Evolutionary conservation across 2,797 vertebrate genomes (phyloP), one percentile per base, ranked within the genome.

Genomic region (Cheirogaleus major): DNA sequence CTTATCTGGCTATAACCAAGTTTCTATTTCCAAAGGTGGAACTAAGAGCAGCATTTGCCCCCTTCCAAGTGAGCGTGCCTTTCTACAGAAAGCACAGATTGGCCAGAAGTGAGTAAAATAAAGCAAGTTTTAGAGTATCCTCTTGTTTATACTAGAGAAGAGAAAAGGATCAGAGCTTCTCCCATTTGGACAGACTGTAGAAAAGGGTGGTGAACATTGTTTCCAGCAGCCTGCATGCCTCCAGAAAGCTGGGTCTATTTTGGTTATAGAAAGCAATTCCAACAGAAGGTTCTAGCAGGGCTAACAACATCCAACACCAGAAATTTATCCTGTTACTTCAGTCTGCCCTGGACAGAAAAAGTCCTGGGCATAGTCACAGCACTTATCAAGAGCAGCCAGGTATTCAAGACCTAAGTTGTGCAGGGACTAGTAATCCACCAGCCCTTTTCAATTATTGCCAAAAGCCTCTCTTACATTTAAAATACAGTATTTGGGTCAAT

Each of bases 381-480:
- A 55, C 22, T 85, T 63, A 75, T 50, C n/a, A 82, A 76, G 59
- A 43, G 6, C 48, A 85, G 4, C 10, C 61, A 92, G 14, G 2
- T 89, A 94, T 92, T 92, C 14, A 65, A n/a, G 4, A 75, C 3
- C 8, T 79, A 45, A 9, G 12, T 59, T 89, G 7, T 7, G 23
- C 5, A 89, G 48, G 13, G 5, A 23, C 18, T 78, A 38, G 22
- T 38, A 94, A 95, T 82, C 86, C 41, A 86, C 12, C 25, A 59
- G 8, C 8, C 15, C 2, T 87, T 90, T 90, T 59, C 82, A 78
- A 85, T 65, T 86, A 35, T 61, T 86, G 15, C 20, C 59, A 52
- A 87, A 95, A 86, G 41, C 14, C 63, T 63, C 32, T 89, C 25
- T 63, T 86, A 35, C 2, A 69, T 84, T 89, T 89, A 45, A 97